These are phyloP conservation scores for Liposcelis brunnea DNA, from an alignment of 2,888 invertebrate genomes.

Conservation along the genomic window DNA sequence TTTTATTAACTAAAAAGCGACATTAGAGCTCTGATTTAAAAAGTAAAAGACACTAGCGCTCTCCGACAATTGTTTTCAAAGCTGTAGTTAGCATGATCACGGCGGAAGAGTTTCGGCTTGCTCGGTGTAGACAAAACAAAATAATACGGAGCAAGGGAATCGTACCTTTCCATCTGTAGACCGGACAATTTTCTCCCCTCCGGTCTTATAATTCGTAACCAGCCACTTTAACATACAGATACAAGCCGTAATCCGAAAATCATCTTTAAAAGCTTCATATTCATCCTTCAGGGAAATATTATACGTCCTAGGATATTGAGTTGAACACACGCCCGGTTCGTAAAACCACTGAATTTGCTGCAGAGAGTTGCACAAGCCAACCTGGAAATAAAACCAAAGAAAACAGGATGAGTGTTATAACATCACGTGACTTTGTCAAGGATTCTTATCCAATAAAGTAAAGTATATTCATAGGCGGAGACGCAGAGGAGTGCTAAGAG, in stretches of 20 bases:
- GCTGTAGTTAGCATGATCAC: too few relatives aligned
- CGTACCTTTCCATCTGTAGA: constrained; percentile 16
- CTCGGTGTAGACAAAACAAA: constrained; percentile 12
- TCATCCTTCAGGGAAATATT: constrained; percentile 38
- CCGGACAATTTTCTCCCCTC: constrained; percentile 15
- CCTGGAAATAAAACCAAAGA: constrained; percentile 17
- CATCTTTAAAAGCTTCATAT: constrained; percentile 41
- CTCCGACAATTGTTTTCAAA: too few relatives aligned
- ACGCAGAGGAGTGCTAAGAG: too few relatives aligned
- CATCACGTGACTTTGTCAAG: too few relatives aligned
- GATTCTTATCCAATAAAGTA: too few relatives aligned
- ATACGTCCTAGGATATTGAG: constrained; percentile 56
- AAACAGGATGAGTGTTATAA: not conserved
- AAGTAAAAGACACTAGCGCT: too few relatives aligned
- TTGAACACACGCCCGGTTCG: constrained; percentile 34
- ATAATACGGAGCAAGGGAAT: not conserved
- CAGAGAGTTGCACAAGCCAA: constrained; percentile 32
- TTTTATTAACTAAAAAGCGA: too few relatives aligned
- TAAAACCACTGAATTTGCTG: constrained; percentile 46
- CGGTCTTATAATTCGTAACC: constrained; percentile 17
- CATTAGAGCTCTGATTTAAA: too few relatives aligned
- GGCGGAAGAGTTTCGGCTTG: too few relatives aligned
- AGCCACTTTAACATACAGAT: constrained; percentile 54
- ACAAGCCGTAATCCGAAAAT: constrained; percentile 64
- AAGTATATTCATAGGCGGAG: too few relatives aligned